Percentiles rank a stretch among this genome's conserved stretches.
Evolutionary conservation across 1,140 invertebrate genomes (phyloP).

Genomic region (Aphaenogaster floridana): DNA sequence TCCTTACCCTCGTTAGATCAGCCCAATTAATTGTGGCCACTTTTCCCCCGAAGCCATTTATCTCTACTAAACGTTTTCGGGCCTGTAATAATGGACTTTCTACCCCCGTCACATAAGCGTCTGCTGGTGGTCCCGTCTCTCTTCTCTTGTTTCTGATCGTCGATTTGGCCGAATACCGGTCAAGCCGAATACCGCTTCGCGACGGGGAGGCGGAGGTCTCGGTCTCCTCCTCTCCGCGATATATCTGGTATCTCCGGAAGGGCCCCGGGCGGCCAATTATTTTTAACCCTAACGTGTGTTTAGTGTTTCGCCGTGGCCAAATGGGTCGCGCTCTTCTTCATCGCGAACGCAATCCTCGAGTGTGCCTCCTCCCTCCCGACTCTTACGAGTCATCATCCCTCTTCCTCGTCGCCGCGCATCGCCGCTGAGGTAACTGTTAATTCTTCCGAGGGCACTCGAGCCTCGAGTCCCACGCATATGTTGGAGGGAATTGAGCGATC

Average conservation of each 20-base stretch:
- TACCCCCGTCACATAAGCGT: constrained; percentile 21
- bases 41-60: constrained; percentile 1
- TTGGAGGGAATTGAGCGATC: constrained; percentile 80
- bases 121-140: constrained; percentile 44
- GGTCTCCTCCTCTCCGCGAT: constrained; percentile 38
- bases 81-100: constrained; percentile 47
- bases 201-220: constrained; percentile 1
- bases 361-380: constrained; percentile 13
- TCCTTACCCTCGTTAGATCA: background rate
- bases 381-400: constrained; percentile 45
- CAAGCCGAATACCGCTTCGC: constrained; percentile 38
- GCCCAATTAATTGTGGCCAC: constrained; percentile 53
- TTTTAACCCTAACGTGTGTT: constrained; percentile 57
- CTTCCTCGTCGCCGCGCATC: constrained; percentile 42
- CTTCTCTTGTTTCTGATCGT: constrained; percentile 62
- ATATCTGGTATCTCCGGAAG: constrained; percentile 58
- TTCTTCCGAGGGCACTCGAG: constrained; percentile 67
- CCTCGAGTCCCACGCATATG: constrained; percentile 74
- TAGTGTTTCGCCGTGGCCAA: constrained; percentile 36
- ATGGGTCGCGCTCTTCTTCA: constrained; percentile 28
- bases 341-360: constrained; percentile 28
- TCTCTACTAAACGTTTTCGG: constrained; percentile 45
- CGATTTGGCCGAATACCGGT: constrained; percentile 74
- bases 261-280: constrained; percentile 64
- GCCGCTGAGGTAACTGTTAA: constrained; percentile 68